Conservation (phyloP, 2,888 invertebrate species). For the Trichopria drosophilae region DNA sequence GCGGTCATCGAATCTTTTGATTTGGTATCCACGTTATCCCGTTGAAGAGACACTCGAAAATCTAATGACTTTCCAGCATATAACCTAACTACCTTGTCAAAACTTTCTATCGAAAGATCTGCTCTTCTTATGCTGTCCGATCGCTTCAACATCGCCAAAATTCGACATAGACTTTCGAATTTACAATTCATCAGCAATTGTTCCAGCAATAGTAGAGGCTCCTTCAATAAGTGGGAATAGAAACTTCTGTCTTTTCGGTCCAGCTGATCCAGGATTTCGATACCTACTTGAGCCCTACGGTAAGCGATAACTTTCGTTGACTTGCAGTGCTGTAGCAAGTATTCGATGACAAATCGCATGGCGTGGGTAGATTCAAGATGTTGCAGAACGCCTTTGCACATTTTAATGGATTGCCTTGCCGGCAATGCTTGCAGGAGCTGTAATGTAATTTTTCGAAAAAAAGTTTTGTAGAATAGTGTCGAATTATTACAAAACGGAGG, state of each 20-base stretch:
- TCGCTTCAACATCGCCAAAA: constrained; percentile 63
- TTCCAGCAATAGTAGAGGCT: constrained; percentile 79
- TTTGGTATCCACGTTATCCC: constrained; percentile 48
- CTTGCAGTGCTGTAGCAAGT: constrained; percentile 62
- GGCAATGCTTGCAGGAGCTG: constrained; percentile 67
- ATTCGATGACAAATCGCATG: constrained; percentile 68
- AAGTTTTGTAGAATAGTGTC: not conserved
- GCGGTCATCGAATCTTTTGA: constrained; percentile 47
- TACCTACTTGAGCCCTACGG: constrained; percentile 67
- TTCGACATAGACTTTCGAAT: constrained; percentile 67
- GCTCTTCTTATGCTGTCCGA: constrained; percentile 50
- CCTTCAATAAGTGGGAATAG: constrained; percentile 68
- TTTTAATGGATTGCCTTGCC: constrained; percentile 62
- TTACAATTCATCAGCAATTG: constrained; percentile 86
- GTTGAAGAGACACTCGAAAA: constrained; percentile 62
- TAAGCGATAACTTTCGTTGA: constrained; percentile 60
- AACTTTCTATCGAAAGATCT: constrained; percentile 64
- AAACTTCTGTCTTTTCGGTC: constrained; percentile 63
- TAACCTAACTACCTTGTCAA: constrained; percentile 71
- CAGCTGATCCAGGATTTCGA: constrained; percentile 70
- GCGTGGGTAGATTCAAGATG: constrained; percentile 67
- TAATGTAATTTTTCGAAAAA: constrained; percentile 37
- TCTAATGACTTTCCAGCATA: constrained; percentile 82
- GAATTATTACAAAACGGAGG: not conserved
- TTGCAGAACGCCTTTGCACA: constrained; percentile 68